Conservation (phyloP, 2,113 vertebrate species). For the Otis tarda region DNA sequence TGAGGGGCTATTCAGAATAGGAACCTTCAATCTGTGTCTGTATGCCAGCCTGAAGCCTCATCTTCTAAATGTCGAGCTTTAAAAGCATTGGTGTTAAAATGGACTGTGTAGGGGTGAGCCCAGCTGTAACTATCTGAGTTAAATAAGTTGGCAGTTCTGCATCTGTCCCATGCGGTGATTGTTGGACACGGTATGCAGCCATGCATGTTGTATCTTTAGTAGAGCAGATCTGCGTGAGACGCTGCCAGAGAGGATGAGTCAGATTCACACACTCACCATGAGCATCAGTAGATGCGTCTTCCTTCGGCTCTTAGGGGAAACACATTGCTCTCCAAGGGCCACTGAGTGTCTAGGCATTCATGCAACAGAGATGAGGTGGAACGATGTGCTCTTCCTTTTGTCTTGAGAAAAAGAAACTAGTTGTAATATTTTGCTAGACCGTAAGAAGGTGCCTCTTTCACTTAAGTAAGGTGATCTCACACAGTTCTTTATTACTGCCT, state of each 20-base stretch:
- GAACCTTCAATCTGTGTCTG: not conserved
- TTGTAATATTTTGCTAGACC: not conserved
- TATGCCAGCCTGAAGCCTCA: not conserved
- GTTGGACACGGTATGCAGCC: not conserved
- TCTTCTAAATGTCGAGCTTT: not conserved
- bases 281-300: not conserved
- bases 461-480: not conserved
- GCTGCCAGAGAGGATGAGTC: not conserved
- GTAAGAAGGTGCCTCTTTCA: not conserved
- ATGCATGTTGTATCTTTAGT: not conserved
- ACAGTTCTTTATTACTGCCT: not conserved
- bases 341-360: not conserved
- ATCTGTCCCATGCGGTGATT: not conserved
- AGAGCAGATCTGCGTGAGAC: not conserved
- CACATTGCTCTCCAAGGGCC: not conserved
- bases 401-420: not conserved
- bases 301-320: not conserved
- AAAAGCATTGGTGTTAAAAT: not conserved
- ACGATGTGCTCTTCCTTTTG: not conserved
- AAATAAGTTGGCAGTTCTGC: not conserved
- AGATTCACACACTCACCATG: accelerated
- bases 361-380: not conserved
- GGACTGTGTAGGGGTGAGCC: not conserved
- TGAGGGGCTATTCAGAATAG: not conserved
- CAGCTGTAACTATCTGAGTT: not conserved